A percentile compares a stretch with the other conserved stretches of the same genome.
phyloP scores from a whole-genome alignment of 2,797 vertebrate genomes.

The Triplophysa yarkandensis region DNA sequence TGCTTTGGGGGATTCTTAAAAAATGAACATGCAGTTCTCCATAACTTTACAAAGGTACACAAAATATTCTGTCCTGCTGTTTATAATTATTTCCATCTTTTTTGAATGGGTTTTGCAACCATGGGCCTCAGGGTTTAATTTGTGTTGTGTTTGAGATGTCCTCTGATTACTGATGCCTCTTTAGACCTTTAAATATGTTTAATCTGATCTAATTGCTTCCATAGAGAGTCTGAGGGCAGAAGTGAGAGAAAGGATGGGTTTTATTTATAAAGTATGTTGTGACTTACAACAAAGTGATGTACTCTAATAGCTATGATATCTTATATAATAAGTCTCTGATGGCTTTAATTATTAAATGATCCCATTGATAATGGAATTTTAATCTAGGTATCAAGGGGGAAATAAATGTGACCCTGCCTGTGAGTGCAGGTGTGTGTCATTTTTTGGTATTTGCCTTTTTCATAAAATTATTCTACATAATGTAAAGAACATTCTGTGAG shows the following conservation, averaged over 20 bases:
- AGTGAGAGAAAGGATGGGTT: conserved; percentile 50
- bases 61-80: conserved; percentile 32
- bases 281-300: conserved; percentile 47
- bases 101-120: conserved; percentile 33
- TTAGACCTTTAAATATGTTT: conserved; percentile 59
- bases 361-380: neutral
- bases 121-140: conserved; percentile 46
- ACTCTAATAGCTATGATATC: conserved; percentile 53
- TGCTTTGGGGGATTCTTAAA: conserved; percentile 23
- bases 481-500: too few species aligned
- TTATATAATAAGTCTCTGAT: conserved; percentile 50
- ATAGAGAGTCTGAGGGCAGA: conserved; percentile 56
- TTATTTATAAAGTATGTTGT: conserved; percentile 52
- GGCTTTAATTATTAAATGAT: conserved; percentile 21
- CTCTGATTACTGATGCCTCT: conserved; percentile 55
- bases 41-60: conserved; percentile 31
- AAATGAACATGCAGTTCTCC: conserved; percentile 33
- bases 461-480: too few species aligned
- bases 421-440: too few species aligned
- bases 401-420: too few species aligned
- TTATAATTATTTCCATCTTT: conserved; percentile 32
- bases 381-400: neutral
- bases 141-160: conserved; percentile 51
- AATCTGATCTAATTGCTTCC: conserved; percentile 58
- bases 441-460: too few species aligned